A percentile compares a stretch with the other conserved stretches of the same genome.
phyloP scores from a whole-genome alignment of 2,797 vertebrate species.

The Poecilia gillii region DNA sequence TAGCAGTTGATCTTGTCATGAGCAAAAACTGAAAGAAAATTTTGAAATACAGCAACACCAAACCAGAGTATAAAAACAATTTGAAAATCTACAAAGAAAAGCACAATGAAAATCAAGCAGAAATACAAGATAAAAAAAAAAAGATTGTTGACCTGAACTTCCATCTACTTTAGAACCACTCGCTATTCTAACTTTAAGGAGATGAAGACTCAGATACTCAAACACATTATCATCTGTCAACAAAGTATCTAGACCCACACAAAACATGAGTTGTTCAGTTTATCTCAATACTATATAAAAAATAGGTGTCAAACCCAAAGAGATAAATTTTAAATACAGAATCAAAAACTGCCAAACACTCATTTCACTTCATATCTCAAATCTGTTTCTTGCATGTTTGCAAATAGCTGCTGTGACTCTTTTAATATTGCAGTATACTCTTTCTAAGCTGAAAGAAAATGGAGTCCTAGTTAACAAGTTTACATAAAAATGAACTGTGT shows the following conservation, averaged over 20 bases:
- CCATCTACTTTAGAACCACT: neutral
- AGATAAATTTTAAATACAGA: neutral
- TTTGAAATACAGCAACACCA: neutral
- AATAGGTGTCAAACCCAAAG: neutral
- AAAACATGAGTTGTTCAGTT: neutral
- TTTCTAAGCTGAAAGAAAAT: slow-evolving; percentile 22
- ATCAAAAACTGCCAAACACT: neutral
- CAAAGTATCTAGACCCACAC: neutral
- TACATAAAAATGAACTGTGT: slow-evolving; percentile 64
- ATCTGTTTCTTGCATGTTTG: neutral
- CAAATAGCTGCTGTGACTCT: neutral
- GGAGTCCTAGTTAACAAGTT: slow-evolving; percentile 52
- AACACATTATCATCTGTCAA: neutral
- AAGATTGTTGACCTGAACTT: neutral
- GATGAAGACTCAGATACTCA: neutral
- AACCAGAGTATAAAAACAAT: neutral
- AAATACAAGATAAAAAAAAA: neutral
- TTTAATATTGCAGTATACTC: neutral
- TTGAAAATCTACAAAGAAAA: neutral
- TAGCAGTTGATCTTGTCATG: neutral
- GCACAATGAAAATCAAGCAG: neutral
- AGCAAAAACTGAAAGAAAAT: neutral
- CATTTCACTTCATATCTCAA: neutral
- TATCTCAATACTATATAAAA: neutral
- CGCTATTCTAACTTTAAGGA: neutral